Base-by-base conservation (phyloP, 92 coral and sea anemone species). In the Zoanthus sansibaricus region DNA sequence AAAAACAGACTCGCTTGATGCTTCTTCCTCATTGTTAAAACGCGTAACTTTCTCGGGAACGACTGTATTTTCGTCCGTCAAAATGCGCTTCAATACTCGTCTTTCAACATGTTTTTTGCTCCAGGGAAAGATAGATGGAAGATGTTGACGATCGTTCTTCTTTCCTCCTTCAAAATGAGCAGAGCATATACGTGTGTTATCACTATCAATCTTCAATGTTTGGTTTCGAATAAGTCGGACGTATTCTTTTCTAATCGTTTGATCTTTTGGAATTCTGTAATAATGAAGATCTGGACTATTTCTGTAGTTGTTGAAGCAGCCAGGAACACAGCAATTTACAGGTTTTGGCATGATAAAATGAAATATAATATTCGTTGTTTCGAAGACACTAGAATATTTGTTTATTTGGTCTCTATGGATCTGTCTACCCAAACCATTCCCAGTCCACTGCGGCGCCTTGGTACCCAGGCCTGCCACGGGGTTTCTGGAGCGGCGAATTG, bases 41-140 rank as follows among this genome's bases (percentile, higher is more conserved):
- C 64, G 64, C 64, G 64, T 58, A 58, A 58, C 64, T 58, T 58
- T 58, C 64, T 58, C 20, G 64, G 64, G 64, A 7, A 58, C 64
- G 4, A 15, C 64, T 58, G 64, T 58, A 58, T 58, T 58, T 72
- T 84, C 80, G 16, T 44, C 54, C 6, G 5, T 13, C 20, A 13
- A 30, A 17, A 71, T 9, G 11, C 82, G 62, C 82, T 70, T 71
- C 16, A 49, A 70, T 46, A 17, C 47, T 84, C 79, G 20, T n/a
- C 87, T 48, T 42, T 58, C 64, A 58, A 15, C 64, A 15, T 58
- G 20, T 58, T 58, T 58, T 58, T 58, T 58, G 20, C 64, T 58
- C 64, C 64, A 58, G 64, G 64, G 64, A 58, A 58, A 58, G 64
- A 58, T 58, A 58, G 64, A 58, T 58, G 64, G 64, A 58, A 58